Base-by-base conservation (phyloP, 1,140 invertebrate genomes). In the Drosophila aff. region DNA sequence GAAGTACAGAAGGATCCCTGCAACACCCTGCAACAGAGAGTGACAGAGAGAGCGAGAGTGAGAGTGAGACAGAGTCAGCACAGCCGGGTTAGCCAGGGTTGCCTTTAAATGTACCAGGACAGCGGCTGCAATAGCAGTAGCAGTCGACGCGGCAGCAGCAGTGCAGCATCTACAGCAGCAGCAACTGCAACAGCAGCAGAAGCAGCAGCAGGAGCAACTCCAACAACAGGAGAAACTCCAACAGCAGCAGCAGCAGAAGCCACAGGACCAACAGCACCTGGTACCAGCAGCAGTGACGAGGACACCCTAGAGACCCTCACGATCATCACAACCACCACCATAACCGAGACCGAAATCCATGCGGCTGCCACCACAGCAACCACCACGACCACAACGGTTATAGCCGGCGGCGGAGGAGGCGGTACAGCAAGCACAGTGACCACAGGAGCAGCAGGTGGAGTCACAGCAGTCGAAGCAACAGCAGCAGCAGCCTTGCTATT, bases 51-150 rank as follows among this genome's bases (percentile, higher is more conserved):
- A 31, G 9, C 18, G 28, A 31, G 8, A 31, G 28, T 7, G 28
- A 31, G 16, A n/a, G 47, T 5, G 4, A 50, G 26, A 38, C 33
- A 53, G 52, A 38, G 21, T 38, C 28, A 52, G n/a, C 33, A 38
- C 9, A 57, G 53, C 53, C 41, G 40, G 49, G 58, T 64, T 53
- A 68, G 67, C 65, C 26, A 89, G 64, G 73, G 79, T 83, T 84
- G 85, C 85, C 64, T 91, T 90, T 92, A 92, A 92, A 92, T 92
- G 91, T 92, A 92, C 91, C 91, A 92, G 78, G 87, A 92, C 84
- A 92, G 76, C 81, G 82, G 84, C 91, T 92, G 91, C 91, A 91
- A 80, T 79, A 92, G 91, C 91, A 91, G 91, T 91, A 91, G 75
- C 75, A 78, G 82, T 85, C 86, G 89, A 90, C 83, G 83, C 82